These are phyloP conservation scores for Zaprionus vittiger DNA, from an alignment of 1,140 invertebrate species.

Conservation along the genomic window DNA sequence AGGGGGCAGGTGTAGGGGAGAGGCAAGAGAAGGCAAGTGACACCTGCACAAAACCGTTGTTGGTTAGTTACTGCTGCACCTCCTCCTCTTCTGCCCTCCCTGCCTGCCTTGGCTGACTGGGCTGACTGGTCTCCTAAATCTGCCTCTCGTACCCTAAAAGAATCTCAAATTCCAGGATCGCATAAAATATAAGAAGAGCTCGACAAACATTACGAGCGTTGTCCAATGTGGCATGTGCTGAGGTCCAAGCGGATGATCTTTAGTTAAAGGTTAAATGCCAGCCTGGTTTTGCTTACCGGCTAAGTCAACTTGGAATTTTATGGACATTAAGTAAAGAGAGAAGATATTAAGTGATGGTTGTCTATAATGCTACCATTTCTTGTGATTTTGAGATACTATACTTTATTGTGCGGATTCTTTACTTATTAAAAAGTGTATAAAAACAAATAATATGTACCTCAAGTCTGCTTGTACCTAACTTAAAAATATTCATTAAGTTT, in stretches of 20 bases:
- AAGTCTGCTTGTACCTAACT: too few relatives aligned
- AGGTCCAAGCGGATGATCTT: neutral
- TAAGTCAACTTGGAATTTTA: too few relatives aligned
- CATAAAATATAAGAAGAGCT: slow-evolving; percentile 1
- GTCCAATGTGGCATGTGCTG: neutral
- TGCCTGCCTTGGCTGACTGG: neutral
- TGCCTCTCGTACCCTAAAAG: neutral
- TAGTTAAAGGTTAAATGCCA: neutral
- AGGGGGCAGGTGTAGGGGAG: neutral
- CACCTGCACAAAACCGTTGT: slow-evolving; percentile 7
- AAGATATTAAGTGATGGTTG: too few relatives aligned
- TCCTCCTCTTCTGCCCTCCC: neutral
- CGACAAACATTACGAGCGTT: neutral
- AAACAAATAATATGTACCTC: too few relatives aligned
- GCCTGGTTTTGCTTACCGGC: neutral
- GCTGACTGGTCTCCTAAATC: slow-evolving; percentile 1
- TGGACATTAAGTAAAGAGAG: too few relatives aligned
- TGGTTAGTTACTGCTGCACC: neutral
- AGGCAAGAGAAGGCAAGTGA: neutral
- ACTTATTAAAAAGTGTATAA: too few relatives aligned
- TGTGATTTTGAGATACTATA: too few relatives aligned
- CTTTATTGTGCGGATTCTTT: too few relatives aligned
- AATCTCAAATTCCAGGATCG: neutral
- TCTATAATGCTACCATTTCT: too few relatives aligned
- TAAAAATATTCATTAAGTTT: too few relatives aligned